Base-by-base conservation (phyloP, 2,113 vertebrate species). In the Microtus montanus region DNA sequence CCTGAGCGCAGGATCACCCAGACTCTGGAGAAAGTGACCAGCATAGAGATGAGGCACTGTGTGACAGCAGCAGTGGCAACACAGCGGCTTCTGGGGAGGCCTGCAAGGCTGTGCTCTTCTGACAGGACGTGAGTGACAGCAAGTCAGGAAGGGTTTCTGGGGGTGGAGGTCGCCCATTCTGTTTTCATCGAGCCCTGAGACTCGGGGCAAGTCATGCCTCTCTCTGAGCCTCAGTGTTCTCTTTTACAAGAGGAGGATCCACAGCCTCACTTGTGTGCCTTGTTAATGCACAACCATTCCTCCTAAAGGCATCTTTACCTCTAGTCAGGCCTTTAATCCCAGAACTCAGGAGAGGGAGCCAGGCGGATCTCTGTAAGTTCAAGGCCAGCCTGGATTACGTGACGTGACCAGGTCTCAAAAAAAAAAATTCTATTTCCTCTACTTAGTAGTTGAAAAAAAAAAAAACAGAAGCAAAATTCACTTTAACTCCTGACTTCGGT, bases 21-120 rank as follows among this genome's bases (percentile, higher is more conserved):
- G 0, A 7, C 54, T 38, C 61, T 86, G 66, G 24, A 78, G 22
- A 10, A 41, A 63, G 30, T 58, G 3, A 52, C 54, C 33, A 17
- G 49, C 4, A 19, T 11, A 0, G 13, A 26, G 19, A 15, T 13
- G 26, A 24, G 19, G 4, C 9, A 5, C 74, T 2, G 22, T 1
- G 12, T 17, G 54, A 20, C 13, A 26, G 26, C 8, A 1, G 6
- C 24, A 13, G 8, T 7, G 28, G 38, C 28, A n/a, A 4, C 0
- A 77, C 61, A 35, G 47, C 26, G 0, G 8, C 4, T 22, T 24
- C 4, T 9, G 3, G 63, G 38, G 38, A 35, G 11, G 15, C 8
- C 33, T 0, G 3, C 8, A 3, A 35, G 15, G 4, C 63, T 28
- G 7, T 13, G 70, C 61, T 11, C 49, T 70, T 70, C 3, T 24